Conservation (phyloP, 2,888 invertebrate species). For the Formica aserva region DNA sequence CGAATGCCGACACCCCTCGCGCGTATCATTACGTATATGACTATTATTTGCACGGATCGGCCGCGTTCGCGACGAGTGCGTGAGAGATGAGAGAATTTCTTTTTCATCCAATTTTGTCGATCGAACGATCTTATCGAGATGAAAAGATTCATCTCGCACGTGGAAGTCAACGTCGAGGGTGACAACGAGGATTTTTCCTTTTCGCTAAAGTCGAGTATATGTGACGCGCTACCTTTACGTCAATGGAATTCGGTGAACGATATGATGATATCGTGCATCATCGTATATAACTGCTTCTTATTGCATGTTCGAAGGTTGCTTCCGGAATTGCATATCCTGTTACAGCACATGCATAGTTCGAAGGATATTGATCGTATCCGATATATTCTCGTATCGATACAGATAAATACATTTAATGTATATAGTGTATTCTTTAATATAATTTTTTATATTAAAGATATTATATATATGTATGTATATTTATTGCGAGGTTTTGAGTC, state of each 20-base stretch:
- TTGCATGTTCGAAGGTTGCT: neutral
- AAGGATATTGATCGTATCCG: neutral
- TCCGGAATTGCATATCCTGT: neutral
- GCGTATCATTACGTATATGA: neutral
- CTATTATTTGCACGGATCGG: neutral
- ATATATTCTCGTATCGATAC: neutral
- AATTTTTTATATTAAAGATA: neutral
- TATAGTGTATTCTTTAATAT: neutral
- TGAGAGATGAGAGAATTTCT: neutral
- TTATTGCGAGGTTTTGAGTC: neutral
- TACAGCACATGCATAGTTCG: neutral
- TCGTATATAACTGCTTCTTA: neutral
- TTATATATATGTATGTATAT: neutral
- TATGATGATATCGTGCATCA: neutral
- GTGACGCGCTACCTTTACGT: neutral
- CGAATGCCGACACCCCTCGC: neutral
- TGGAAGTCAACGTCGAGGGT: neutral
- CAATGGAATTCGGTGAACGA: conserved; percentile 36
- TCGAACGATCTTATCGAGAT: neutral
- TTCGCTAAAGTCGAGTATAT: neutral
- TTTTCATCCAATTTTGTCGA: neutral
- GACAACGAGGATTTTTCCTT: neutral
- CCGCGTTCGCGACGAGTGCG: neutral
- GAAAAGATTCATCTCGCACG: neutral
- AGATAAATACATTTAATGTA: neutral